Conservation (phyloP, 2,797 vertebrate species). For the Calcarius lapponicus region DNA sequence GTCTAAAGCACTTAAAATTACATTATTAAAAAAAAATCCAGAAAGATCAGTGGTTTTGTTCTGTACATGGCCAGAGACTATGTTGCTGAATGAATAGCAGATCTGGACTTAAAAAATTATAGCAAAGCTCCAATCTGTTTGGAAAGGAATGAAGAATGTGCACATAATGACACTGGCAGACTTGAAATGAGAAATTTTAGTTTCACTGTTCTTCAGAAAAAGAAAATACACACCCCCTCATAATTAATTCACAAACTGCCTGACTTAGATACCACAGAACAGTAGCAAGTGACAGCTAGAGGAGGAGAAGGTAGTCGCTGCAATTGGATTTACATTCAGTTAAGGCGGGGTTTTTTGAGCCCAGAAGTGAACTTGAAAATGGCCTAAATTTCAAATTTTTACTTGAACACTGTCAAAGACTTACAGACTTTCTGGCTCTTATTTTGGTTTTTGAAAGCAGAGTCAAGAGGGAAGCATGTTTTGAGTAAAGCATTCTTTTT, state of each 20-base stretch:
- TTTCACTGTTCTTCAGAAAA: constrained; percentile 22
- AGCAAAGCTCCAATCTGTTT: not conserved
- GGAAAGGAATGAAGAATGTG: not conserved
- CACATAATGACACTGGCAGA: not conserved
- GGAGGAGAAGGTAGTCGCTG: not conserved
- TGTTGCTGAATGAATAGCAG: not conserved
- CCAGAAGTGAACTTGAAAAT: not conserved
- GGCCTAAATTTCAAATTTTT: not conserved
- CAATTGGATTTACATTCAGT: not conserved
- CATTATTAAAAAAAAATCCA: not conserved
- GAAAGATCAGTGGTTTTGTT: not conserved
- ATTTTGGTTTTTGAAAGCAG: not conserved
- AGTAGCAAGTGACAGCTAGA: not conserved
- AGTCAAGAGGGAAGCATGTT: not conserved
- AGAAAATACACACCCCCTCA: not conserved
- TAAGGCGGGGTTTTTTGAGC: not conserved
- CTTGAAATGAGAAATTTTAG: not conserved
- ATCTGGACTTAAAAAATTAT: not conserved
- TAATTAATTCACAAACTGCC: constrained; percentile 5
- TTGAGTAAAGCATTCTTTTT: not conserved
- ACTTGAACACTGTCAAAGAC: not conserved
- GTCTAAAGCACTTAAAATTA: constrained; percentile 19
- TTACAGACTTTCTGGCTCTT: not conserved
- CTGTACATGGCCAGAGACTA: not conserved
- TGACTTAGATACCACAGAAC: not conserved